Percentiles rank a stretch among this genome's conserved stretches.
Conservation (phyloP, 2,797 vertebrate genomes). For the Sebastes matsubarae region DNA sequence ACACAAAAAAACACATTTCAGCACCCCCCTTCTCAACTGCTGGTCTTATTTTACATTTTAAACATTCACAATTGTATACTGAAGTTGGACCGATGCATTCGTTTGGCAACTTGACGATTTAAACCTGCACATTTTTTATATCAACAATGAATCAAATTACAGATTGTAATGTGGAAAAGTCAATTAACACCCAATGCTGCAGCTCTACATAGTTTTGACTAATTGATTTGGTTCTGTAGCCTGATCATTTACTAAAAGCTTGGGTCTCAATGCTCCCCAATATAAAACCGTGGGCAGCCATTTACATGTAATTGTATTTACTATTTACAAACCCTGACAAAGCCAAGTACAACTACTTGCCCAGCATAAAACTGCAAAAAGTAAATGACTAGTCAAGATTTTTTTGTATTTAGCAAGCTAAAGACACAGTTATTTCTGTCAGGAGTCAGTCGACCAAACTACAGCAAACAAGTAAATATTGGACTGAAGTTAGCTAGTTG, state of each 20-base stretch:
- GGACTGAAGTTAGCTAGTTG: background rate
- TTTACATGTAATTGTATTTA: background rate
- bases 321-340: background rate
- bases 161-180: background rate
- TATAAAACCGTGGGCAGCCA: background rate
- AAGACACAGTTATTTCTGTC: background rate
- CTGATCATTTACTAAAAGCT: background rate
- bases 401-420: background rate
- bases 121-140: constrained; percentile 4
- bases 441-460: background rate
- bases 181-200: background rate
- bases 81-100: constrained; percentile 31
- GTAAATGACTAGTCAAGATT: background rate
- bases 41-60: background rate
- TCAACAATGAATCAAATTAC: background rate
- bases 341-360: background rate
- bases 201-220: background rate
- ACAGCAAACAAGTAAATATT: background rate
- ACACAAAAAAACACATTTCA: constrained; percentile 25
- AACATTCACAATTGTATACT: constrained; percentile 12
- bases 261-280: background rate
- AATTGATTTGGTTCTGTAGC: background rate
- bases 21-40: background rate
- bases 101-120: constrained; percentile 28
- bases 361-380: background rate